Conservation (phyloP, 1,140 invertebrate genomes). For the Odontomachus brunneus region DNA sequence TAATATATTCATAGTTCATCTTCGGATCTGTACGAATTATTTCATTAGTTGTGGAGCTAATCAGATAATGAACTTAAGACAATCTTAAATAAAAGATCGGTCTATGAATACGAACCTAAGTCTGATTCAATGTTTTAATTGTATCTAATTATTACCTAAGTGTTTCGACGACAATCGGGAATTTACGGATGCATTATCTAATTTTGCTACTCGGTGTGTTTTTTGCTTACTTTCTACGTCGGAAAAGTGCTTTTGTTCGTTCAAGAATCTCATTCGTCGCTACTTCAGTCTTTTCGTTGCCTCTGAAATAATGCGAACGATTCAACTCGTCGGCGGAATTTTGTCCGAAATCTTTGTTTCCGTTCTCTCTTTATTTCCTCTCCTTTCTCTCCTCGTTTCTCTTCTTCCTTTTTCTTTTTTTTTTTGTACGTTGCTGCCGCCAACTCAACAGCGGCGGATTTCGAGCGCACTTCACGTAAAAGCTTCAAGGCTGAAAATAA, state of each 20-base stretch:
- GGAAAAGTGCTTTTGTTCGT: neutral
- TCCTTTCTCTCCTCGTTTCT: neutral
- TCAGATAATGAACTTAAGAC: too few relatives aligned
- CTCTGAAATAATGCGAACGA: neutral
- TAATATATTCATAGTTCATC: too few relatives aligned
- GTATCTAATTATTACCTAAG: too few relatives aligned
- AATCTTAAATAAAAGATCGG: too few relatives aligned
- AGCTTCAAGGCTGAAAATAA: conserved; percentile 4
- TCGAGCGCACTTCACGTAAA: conserved; percentile 1
- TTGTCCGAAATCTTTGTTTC: conserved; percentile 8
- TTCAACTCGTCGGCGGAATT: neutral
- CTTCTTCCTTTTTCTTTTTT: neutral
- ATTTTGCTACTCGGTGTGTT: neutral
- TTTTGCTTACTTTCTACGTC: neutral
- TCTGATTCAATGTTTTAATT: too few relatives aligned
- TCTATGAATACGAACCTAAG: too few relatives aligned
- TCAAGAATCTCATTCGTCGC: neutral
- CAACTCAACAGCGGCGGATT: neutral
- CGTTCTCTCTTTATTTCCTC: neutral
- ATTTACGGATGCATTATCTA: neutral
- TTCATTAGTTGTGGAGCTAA: too few relatives aligned
- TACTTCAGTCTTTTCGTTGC: neutral
- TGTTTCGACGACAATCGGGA: neutral
- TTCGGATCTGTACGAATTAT: too few relatives aligned
- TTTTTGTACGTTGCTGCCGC: neutral